These are phyloP conservation scores for Protonemura montana DNA, from an alignment of 2,888 invertebrate species.

Conservation along the genomic window DNA sequence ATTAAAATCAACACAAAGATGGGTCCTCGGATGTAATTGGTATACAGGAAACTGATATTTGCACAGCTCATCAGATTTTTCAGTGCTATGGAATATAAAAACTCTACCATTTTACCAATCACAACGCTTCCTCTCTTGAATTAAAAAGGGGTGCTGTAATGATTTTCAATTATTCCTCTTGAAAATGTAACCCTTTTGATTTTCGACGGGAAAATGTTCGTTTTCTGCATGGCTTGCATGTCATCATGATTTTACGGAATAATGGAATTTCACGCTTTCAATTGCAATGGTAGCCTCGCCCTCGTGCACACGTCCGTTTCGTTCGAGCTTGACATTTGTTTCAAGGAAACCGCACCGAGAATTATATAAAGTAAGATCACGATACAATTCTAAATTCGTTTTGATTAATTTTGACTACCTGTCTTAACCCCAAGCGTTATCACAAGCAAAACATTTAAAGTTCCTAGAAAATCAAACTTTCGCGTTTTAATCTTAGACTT, in stretches of 20 bases:
- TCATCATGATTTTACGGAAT: neutral
- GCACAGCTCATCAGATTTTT: constrained; percentile 8
- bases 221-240: constrained; percentile 12
- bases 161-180: constrained; percentile 27
- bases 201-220: neutral
- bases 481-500: too few relatives aligned
- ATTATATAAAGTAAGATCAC: neutral
- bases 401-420: neutral
- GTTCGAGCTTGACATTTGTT: neutral
- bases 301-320: neutral
- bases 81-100: neutral
- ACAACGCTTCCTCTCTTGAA: constrained; percentile 20
- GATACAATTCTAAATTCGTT: neutral
- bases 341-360: neutral
- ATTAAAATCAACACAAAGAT: constrained; percentile 12
- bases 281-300: neutral
- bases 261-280: neutral
- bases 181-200: constrained; percentile 1
- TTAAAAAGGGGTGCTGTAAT: neutral
- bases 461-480: too few relatives aligned
- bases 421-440: too few relatives aligned
- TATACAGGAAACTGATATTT: neutral
- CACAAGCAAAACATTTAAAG: too few relatives aligned
- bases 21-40: neutral
- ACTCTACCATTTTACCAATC: constrained; percentile 17